Evolutionary conservation across 2,888 invertebrate species (phyloP), one percentile per base, ranked within the genome.

Genomic region (Polyommatus iphigenia): DNA sequence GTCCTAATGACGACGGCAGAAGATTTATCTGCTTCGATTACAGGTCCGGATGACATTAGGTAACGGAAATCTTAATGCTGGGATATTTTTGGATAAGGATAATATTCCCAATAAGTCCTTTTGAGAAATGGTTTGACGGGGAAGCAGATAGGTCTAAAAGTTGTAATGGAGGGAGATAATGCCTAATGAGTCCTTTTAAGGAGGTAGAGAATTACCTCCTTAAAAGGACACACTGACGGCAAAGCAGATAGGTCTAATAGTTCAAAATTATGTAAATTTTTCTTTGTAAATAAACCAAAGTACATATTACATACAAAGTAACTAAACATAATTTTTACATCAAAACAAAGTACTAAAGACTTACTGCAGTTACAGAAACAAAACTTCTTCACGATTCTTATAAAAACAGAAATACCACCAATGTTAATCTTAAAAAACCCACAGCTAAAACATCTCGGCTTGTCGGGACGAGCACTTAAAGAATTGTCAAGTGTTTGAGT

Each of bases 11-110:
- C 50, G 20, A 15, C 85, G 83, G 78, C 78, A 85, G 89, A 90
- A 93, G 93, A 93, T 93, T 93, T 91, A 89, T 88, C 88, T 85
- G 88, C 86, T 87, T 87, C 88, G 86, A 87, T 89, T 87, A 89
- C 90, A 88, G 89, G 88, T 89, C 84, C 91, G 92, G 91, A 90
- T 90, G 87, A 88, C 88, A 86, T 89, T 89, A 86, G 87, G 87
- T 87, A 89, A 90, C 91, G 90, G 90, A 91, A 89, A 90, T 87
- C 87, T 89, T 67, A 67, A 32, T 67, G 67, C 67, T 29, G 67
- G 15, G 29, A 13, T 67, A 67, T 67, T 67, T 67, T 67, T 15
- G 67, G 85, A 85, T 84, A 89, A 67, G 67, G 85, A 85, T 84
- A 89, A 88, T 88, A 88, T 85, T 87, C 84, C 82, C 81, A 82